Evolutionary conservation across 2,113 vertebrate species (phyloP).

Genomic region (Erythrolamprus reginae): DNA sequence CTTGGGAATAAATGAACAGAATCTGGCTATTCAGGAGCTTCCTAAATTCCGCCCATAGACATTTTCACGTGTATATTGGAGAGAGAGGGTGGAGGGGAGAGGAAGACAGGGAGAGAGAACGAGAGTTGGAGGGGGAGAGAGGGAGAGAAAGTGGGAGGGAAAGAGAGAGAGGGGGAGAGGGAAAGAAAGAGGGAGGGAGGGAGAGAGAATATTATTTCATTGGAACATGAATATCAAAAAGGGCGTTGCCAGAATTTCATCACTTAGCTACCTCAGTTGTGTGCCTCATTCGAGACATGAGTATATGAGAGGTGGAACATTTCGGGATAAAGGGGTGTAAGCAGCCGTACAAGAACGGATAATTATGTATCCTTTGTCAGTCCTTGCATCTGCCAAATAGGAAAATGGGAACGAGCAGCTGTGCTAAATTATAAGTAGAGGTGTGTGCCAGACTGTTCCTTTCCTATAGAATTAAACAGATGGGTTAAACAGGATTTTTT

Average conservation of each 20-base stretch:
- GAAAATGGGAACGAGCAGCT: background rate
- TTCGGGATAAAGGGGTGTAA: background rate
- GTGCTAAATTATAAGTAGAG: background rate
- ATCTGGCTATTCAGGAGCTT: background rate
- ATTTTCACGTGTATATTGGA: background rate
- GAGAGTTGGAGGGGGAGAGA: no score
- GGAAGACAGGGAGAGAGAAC: accelerated
- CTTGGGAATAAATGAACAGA: background rate
- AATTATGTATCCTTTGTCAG: background rate
- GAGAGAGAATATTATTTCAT: background rate
- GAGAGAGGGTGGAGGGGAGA: background rate
- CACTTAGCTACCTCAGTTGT: background rate
- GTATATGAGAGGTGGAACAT: background rate
- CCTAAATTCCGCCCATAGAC: background rate
- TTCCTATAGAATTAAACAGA: background rate
- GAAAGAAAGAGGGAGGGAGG: background rate
- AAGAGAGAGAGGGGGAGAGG: background rate
- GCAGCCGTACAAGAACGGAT: background rate
- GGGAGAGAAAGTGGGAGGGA: no score
- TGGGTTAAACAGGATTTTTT: background rate
- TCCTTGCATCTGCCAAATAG: background rate
- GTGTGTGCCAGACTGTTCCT: background rate
- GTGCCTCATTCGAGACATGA: background rate
- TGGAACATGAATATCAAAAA: background rate
- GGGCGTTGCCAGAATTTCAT: background rate